Evolutionary conservation across 2,888 invertebrate species (phyloP).

Genomic region (Eustalomyia histrio): DNA sequence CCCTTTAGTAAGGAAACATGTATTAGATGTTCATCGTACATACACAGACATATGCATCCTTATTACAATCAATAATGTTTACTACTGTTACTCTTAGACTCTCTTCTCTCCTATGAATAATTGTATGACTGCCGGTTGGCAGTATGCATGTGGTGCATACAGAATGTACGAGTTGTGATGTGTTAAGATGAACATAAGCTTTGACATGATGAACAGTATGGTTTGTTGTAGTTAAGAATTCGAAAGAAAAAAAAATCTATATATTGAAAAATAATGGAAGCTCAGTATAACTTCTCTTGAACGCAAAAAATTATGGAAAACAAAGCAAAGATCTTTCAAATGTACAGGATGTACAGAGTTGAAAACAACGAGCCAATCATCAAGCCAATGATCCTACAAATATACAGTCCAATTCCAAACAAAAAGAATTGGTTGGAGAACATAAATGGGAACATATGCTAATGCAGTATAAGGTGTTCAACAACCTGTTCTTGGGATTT

Average conservation of each 20-base stretch:
- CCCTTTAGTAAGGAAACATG: conserved; percentile 49
- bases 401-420: too few species aligned
- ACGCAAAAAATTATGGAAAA: conserved; percentile 3
- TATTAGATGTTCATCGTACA: conserved; percentile 20
- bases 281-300: not conserved
- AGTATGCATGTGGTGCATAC: not conserved
- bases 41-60: not conserved
- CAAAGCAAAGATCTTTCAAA: conserved; percentile 10
- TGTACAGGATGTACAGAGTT: too few species aligned
- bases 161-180: conserved; percentile 19
- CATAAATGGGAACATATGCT: too few species aligned
- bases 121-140: not conserved
- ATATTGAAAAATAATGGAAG: conserved; percentile 25
- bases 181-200: conserved; percentile 44
- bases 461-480: too few species aligned
- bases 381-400: too few species aligned
- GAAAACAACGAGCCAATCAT: too few species aligned
- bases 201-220: conserved; percentile 48
- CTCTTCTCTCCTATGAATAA: conserved; percentile 10
- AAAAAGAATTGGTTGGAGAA: too few species aligned
- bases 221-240: not conserved
- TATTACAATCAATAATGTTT: conserved; percentile 38
- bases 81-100: conserved; percentile 10
- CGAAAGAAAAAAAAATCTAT: not conserved
- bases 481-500: too few species aligned